Evolutionary conservation across 2,888 invertebrate genomes (phyloP), one percentile per base, ranked within the genome.

Genomic region (Hyles lineata): DNA sequence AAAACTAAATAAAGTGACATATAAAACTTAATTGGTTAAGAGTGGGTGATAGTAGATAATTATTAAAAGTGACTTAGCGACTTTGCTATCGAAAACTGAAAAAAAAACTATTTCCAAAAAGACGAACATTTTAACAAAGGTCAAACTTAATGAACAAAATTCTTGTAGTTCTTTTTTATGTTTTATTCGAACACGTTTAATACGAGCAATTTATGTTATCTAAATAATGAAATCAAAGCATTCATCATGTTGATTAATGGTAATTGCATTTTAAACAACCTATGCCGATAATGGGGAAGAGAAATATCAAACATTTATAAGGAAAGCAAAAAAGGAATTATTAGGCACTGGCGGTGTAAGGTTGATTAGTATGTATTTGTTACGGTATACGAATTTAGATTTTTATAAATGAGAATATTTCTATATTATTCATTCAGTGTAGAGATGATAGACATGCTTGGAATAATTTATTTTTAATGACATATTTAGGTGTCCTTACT

Each of bases 271-370:
- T 86, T 87, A 81, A 87, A 85, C 83, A 85, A 84, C 82, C 82
- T 85, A 86, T 85, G 81, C 82, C 83, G 83, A 82, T 83, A 83
- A 84, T 78, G 80, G 82, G 87, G 86, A 83, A 84, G 82, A 73
- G 75, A 73, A 79, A 79, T 73, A 84, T 89, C 80, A 84, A 87
- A 87, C 89, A 92, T 92, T 92, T 89, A 90, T 90, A 89, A 91
- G 89, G 83, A 83, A 87, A 85, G 83, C 85, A 83, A 89, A 90
- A 89, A 89, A 88, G 85, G 89, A 90, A 92, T 85, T 86, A 88
- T 92, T 89, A 86, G 79, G 81, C 81, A 77, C 80, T 78, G 79
- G 77, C 75, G 75, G 76, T 77, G 83, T 8, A 25, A 52, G 25
- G n/a, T 11, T 55, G 19, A 50, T 70, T 67, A 43, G 23, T 67